phyloP scores from a whole-genome alignment of 2,888 invertebrate species.

The Hipparchia semele region DNA sequence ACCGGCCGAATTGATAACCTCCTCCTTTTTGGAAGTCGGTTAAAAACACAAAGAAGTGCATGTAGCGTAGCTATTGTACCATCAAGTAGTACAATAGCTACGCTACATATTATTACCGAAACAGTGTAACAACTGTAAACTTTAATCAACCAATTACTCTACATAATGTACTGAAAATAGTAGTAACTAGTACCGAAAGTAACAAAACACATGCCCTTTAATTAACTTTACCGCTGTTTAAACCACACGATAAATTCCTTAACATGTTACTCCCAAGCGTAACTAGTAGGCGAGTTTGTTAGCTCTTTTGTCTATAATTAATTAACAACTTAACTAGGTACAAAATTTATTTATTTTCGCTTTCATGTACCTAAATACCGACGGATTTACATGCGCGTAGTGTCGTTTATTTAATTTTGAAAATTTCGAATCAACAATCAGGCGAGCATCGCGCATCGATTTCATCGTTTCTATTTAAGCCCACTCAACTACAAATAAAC shows the following conservation, averaged over 20 bases:
- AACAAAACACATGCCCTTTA: conserved; percentile 18
- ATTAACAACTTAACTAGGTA: not conserved
- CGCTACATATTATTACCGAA: not conserved
- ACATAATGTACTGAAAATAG: conserved; percentile 12
- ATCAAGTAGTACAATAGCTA: not conserved
- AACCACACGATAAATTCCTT: conserved; percentile 15
- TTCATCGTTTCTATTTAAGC: too few species aligned
- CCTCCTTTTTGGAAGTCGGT: too few species aligned
- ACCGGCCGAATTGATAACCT: too few species aligned
- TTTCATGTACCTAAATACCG: too few species aligned
- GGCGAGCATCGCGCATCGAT: too few species aligned
- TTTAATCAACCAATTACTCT: conserved; percentile 3
- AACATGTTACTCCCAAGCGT: conserved; percentile 9
- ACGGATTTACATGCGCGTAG: too few species aligned
- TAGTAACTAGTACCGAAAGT: not conserved
- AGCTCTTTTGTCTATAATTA: conserved; percentile 12
- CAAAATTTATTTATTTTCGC: not conserved
- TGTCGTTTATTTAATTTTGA: too few species aligned
- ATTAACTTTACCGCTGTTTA: conserved; percentile 13
- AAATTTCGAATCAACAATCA: too few species aligned
- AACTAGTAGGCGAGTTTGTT: conserved; percentile 13
- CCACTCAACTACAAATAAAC: too few species aligned
- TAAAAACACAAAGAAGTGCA: not conserved
- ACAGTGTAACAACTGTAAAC: not conserved
- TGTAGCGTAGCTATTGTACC: too few species aligned